phyloP scores from a whole-genome alignment of 64 coral and sea anemone genomes.

The Montipora cactus region DNA sequence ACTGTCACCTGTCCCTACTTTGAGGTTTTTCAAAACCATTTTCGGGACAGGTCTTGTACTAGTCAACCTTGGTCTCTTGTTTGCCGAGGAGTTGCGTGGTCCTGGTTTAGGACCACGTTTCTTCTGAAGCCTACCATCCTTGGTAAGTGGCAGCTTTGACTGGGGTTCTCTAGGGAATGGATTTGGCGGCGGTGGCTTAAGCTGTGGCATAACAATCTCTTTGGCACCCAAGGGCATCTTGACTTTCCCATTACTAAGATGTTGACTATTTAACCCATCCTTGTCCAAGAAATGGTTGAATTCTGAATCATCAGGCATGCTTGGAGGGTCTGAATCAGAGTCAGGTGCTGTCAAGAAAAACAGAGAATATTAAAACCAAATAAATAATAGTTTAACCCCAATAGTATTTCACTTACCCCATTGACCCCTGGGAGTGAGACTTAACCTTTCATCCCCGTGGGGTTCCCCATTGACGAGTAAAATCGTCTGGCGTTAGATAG shows the following conservation, averaged over 20 bases:
- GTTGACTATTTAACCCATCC: slow-evolving; percentile 5
- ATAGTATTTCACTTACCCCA: too few relatives aligned
- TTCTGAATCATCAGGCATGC: slow-evolving; percentile 29
- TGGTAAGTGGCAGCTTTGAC: slow-evolving; percentile 42
- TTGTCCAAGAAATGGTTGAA: slow-evolving; percentile 44
- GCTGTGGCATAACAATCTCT: slow-evolving; percentile 12
- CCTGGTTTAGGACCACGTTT: slow-evolving; percentile 80
- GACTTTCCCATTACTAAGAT: slow-evolving; percentile 40
- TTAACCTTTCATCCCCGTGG: too few relatives aligned
- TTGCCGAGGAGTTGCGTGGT: slow-evolving; percentile 40
- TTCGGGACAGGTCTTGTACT: slow-evolving; percentile 62
- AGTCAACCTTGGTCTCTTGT: slow-evolving; percentile 52
- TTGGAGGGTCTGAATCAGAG: slow-evolving; percentile 16
- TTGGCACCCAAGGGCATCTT: slow-evolving; percentile 35
- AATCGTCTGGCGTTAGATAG: too few relatives aligned
- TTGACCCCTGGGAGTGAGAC: too few relatives aligned
- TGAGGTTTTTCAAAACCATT: slow-evolving; percentile 72
- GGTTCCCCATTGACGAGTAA: too few relatives aligned
- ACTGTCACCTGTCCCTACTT: slow-evolving; percentile 48
- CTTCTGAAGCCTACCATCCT: slow-evolving; percentile 73
- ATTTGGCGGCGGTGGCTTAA: slow-evolving; percentile 62
- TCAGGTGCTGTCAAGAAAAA: not conserved
- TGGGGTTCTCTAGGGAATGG: not conserved
- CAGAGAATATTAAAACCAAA: not conserved
- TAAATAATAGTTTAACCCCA: not conserved